Evolutionary conservation across 53 echinoderm and acorn worm species (phyloP).

Genomic region (Glandiceps talaboti): DNA sequence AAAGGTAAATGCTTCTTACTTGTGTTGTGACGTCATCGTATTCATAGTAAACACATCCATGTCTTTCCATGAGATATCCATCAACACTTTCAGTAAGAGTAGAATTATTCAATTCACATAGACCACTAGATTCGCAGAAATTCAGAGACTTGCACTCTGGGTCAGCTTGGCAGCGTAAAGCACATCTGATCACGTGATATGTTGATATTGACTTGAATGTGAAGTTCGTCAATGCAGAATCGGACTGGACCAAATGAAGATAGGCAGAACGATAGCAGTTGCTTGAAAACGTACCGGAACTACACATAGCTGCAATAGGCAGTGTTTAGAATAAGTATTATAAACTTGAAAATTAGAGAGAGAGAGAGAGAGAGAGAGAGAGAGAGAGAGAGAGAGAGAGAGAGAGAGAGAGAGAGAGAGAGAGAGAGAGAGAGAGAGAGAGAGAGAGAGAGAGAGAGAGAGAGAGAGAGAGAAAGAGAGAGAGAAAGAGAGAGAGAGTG

Average conservation of each 20-base stretch:
- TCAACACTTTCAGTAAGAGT: no score
- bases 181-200: neutral
- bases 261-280: constrained; percentile 4
- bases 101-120: no score
- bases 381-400: neutral
- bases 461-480: neutral
- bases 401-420: neutral
- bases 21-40: no score
- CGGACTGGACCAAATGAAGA: constrained; percentile 12
- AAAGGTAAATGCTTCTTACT: no score
- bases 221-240: no score
- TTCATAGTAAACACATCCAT: no score
- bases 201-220: no score
- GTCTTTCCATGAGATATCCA: no score
- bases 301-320: constrained; percentile 7
- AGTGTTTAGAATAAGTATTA: neutral
- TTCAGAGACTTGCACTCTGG: no score
- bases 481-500: constrained; percentile 7
- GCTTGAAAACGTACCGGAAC: neutral
- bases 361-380: neutral
- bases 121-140: no score
- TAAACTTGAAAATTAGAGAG: no score
- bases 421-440: neutral
- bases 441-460: neutral
- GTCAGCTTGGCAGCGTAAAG: no score